phyloP scores from a whole-genome alignment of 2,113 vertebrate species.

The Nicator chloris region DNA sequence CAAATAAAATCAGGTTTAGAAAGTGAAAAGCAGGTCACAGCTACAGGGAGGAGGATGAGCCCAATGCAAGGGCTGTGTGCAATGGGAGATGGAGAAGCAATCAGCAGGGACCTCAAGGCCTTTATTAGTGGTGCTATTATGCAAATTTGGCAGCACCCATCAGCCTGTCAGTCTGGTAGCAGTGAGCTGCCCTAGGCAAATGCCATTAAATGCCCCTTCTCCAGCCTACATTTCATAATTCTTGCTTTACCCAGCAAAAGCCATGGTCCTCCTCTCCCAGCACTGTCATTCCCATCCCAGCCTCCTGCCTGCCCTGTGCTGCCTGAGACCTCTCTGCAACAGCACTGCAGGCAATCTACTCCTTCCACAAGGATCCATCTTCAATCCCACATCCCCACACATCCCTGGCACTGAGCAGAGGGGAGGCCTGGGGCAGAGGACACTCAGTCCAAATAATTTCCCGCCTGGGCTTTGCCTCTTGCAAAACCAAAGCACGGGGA shows the following conservation, averaged over 20 bases:
- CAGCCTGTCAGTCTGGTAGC: not conserved
- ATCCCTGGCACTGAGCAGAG: not conserved
- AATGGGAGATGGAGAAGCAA: rapidly evolving
- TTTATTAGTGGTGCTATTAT: not conserved
- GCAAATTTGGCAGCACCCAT: slow-evolving; percentile 28
- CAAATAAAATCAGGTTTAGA: slow-evolving; percentile 14
- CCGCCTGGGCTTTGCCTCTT: not conserved
- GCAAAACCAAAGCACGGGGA: not conserved
- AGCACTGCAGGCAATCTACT: rapidly evolving
- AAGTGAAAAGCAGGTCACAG: slow-evolving; percentile 63
- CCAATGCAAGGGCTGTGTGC: rapidly evolving
- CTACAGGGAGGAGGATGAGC: not conserved
- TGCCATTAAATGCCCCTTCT: not conserved
- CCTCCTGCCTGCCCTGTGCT: not conserved
- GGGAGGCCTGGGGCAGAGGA: not conserved
- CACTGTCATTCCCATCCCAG: not conserved
- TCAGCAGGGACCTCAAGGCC: not conserved
- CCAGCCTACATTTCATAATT: not conserved
- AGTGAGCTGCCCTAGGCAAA: not conserved
- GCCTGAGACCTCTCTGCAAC: not conserved
- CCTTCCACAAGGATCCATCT: not conserved
- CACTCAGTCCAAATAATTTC: rapidly evolving
- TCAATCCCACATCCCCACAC: not conserved
- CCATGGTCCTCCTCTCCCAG: not conserved
- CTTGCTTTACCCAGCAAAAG: rapidly evolving